phyloP scores from a whole-genome alignment of 37 sponge, comb jelly and placozoan genomes.

The Ephydatia muelleri region DNA sequence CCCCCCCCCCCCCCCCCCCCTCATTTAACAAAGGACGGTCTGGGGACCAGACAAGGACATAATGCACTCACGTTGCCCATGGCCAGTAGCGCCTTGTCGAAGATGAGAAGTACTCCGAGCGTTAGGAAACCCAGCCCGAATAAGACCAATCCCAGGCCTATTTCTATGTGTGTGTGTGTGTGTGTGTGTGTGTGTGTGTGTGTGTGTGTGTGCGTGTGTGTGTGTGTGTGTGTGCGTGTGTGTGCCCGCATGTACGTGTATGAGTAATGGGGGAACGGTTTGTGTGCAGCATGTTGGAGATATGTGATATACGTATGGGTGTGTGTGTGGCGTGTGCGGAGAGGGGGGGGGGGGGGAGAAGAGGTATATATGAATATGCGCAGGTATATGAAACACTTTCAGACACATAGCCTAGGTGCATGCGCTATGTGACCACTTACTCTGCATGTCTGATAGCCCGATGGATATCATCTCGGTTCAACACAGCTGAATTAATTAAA shows the following conservation, averaged over 20 bases:
- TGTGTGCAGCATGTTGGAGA: neutral
- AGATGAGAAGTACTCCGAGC: conserved; percentile 89
- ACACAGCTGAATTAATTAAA: no score
- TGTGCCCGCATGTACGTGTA: no score
- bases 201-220: neutral
- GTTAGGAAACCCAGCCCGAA: conserved; percentile 87
- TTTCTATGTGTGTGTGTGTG: conserved; percentile 45
- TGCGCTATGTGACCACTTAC: conserved; percentile 37
- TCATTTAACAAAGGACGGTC: neutral
- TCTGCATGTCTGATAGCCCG: conserved; percentile 74
- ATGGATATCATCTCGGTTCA: conserved; percentile 31
- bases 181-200: neutral
- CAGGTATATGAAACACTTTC: neutral
- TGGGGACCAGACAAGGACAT: neutral
- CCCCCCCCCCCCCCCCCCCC: neutral
- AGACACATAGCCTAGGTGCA: neutral
- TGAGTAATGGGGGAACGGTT: no score
- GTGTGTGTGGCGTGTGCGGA: no score
- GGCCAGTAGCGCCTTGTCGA: conserved; percentile 91
- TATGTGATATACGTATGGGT: no score
- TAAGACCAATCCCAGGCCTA: conserved; percentile 88
- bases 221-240: no score
- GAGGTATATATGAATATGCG: no score
- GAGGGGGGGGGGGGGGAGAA: no score
- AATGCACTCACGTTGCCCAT: conserved; percentile 90